Evolutionary conservation across 2,113 vertebrate genomes (phyloP).

Genomic region (Coreoperca whiteheadi): DNA sequence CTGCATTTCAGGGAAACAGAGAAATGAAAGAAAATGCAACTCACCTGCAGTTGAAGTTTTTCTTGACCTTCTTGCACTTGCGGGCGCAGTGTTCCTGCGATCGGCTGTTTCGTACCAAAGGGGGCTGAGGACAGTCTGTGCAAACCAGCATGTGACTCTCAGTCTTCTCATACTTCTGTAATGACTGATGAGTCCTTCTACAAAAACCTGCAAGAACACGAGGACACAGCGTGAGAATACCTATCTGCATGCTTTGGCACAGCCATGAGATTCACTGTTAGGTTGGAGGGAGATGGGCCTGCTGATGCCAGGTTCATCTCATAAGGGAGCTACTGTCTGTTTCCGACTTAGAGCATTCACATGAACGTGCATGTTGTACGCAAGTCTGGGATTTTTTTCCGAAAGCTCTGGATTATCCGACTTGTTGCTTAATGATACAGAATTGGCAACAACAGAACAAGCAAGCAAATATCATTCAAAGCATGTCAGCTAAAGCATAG

Average conservation of each 20-base stretch:
- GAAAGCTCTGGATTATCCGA: too few relatives aligned
- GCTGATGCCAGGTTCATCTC: neutral
- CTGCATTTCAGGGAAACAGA: conserved; percentile 14
- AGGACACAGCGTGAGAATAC: neutral
- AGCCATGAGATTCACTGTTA: neutral
- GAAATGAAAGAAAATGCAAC: neutral
- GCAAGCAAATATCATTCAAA: neutral
- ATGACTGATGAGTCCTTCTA: conserved; percentile 64
- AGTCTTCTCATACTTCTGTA: conserved; percentile 83
- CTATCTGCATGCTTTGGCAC: neutral
- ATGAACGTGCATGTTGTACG: neutral
- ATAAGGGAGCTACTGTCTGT: neutral
- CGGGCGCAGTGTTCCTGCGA: conserved; percentile 80
- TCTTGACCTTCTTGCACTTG: conserved; percentile 81
- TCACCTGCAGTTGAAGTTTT: conserved; percentile 81
- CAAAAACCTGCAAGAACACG: conserved; percentile 58
- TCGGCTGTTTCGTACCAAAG: conserved; percentile 59
- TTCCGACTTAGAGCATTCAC: neutral
- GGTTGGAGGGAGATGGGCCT: neutral
- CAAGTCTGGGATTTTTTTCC: neutral
- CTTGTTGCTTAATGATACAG: neutral
- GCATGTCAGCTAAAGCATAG: too few relatives aligned
- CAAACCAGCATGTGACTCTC: conserved; percentile 79
- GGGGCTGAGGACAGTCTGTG: conserved; percentile 65
- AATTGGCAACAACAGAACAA: neutral